Percentiles rank a stretch among this genome's conserved stretches.
These are phyloP conservation scores for Dryoscopus gambensis DNA, from an alignment of 2,113 vertebrate species.

Conservation along the genomic window DNA sequence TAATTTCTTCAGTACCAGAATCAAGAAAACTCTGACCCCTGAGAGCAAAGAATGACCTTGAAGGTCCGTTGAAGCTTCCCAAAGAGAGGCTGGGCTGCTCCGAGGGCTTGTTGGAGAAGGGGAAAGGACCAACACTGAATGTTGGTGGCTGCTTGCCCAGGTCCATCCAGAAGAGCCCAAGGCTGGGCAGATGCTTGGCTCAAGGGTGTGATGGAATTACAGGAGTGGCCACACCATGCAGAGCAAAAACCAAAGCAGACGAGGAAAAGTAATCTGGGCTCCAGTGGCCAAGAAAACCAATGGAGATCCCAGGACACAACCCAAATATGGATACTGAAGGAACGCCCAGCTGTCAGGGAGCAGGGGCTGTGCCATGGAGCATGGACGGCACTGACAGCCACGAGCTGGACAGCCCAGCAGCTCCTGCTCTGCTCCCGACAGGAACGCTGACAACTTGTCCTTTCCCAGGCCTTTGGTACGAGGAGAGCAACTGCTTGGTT, in stretches of 20 bases:
- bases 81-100: not conserved
- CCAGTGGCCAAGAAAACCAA: not conserved
- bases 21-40: not conserved
- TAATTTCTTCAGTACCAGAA: not conserved
- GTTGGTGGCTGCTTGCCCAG: not conserved
- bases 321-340: not conserved
- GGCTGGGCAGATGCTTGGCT: not conserved
- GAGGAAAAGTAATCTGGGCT: not conserved
- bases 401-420: not conserved
- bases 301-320: not conserved
- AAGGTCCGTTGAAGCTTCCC: not conserved
- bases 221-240: not conserved
- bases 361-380: not conserved
- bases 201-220: not conserved
- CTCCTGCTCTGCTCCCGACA: not conserved
- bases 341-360: not conserved
- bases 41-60: not conserved
- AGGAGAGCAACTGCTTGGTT: not conserved
- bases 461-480: slow-evolving; percentile 8
- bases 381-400: not conserved
- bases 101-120: not conserved
- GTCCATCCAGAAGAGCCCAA: not conserved
- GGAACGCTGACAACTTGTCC: not conserved
- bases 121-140: not conserved
- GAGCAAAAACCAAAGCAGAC: not conserved